Evolutionary conservation across 2,888 invertebrate species (phyloP).

Genomic region (Tenthredo scrophulariae): DNA sequence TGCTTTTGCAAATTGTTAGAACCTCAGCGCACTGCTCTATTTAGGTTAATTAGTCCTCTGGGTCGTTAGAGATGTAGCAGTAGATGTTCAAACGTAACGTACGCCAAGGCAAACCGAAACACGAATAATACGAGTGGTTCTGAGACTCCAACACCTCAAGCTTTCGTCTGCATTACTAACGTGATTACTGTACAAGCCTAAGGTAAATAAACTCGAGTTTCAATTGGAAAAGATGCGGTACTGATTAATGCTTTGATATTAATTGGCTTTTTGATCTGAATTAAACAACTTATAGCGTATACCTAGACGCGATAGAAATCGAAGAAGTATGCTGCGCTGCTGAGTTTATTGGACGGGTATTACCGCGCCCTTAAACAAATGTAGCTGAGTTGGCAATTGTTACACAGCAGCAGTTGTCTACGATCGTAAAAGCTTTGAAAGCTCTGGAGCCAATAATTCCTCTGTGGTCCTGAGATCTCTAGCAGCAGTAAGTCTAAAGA

Average conservation of each 20-base stretch:
- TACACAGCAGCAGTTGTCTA: not conserved
- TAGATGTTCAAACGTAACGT: conserved; percentile 46
- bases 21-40: conserved; percentile 41
- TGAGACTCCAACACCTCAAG: conserved; percentile 22
- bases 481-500: conserved; percentile 37
- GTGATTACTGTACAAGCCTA: not conserved
- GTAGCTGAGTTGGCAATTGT: conserved; percentile 11
- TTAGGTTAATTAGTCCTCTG: conserved; percentile 47
- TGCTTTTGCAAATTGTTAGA: conserved; percentile 40
- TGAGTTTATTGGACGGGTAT: not conserved
- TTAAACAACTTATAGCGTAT: too few species aligned
- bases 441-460: conserved; percentile 31
- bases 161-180: conserved; percentile 7
- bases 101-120: conserved; percentile 23
- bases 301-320: not conserved
- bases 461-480: conserved; percentile 1
- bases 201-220: not conserved
- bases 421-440: conserved; percentile 14
- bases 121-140: conserved; percentile 15
- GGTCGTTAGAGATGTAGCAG: conserved; percentile 42
- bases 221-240: not conserved
- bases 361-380: not conserved
- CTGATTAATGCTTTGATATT: not conserved
- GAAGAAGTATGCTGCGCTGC: not conserved
- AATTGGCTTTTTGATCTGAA: not conserved